Evolutionary conservation across 2,797 vertebrate species (phyloP), one percentile per base, ranked within the genome.

Genomic region (Triplophysa yarkandensis): DNA sequence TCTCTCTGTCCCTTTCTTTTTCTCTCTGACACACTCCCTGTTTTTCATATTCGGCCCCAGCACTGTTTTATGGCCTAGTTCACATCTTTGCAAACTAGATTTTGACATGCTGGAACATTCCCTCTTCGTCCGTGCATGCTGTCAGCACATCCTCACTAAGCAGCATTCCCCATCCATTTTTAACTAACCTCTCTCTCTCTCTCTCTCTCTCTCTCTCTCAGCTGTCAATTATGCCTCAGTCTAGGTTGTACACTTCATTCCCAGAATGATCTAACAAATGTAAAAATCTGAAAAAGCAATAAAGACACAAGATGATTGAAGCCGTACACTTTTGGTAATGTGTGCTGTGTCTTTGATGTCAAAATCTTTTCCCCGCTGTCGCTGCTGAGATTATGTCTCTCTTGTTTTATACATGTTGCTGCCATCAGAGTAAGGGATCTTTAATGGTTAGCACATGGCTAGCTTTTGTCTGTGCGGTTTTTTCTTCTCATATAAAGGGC

Each of bases 391-490:
- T 88, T 88, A 87, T 88, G 83, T 84, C 81, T 84, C 84, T 68
- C 71, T 62, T 69, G 73, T 85, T 84, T 88, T 85, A 86, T 91
- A 89, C 91, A 92, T 92, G 90, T 85, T 90, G 89, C 89, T 90
- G 89, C 91, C 92, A 92, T 93, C 90, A 91, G 80, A 75, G 86
- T 83, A 82, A 85, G 88, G 87, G 85, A 86, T 88, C 81, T 80
- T 74, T 93, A 93, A 93, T 92, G 91, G 90, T 90, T 91, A 89
- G 85, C 92, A 93, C 88, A 92, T 93, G 92, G 89, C 82, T 81
- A 83, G 83, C 87, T 89, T 93, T 90, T 93, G 90, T 92, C 89
- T 90, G 87, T 89, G 90, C n/a, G 87, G 88, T 90, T 92, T 90
- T n/a, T 86, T 86, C 82, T 88, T 87, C 76, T 68, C 78, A 87